These are phyloP conservation scores for Myiagra hebetior DNA, from an alignment of 2,113 vertebrate genomes.

Conservation along the genomic window DNA sequence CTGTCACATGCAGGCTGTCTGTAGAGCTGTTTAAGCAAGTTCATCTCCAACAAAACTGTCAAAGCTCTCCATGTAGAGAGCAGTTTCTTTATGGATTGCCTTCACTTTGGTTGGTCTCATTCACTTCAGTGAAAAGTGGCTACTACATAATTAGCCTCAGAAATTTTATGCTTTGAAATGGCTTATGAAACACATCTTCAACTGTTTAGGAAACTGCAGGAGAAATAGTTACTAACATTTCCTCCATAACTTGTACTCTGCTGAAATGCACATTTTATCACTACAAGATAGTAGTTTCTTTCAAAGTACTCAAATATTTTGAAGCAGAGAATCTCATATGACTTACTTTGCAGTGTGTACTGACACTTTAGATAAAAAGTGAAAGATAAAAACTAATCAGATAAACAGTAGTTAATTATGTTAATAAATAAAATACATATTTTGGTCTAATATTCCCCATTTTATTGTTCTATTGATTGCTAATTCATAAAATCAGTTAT, in stretches of 20 bases:
- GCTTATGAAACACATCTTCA: not conserved
- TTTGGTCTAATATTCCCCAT: not conserved
- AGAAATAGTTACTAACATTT: not conserved
- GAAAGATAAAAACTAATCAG: not conserved
- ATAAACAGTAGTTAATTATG: not conserved
- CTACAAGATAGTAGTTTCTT: not conserved
- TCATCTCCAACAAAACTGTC: not conserved
- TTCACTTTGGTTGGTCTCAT: not conserved
- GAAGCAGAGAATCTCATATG: not conserved
- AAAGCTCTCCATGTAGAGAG: accelerated
- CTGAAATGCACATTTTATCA: not conserved
- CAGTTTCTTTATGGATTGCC: not conserved
- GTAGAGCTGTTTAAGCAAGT: not conserved
- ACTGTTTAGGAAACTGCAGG: not conserved
- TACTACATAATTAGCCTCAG: not conserved
- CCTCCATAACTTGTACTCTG: not conserved
- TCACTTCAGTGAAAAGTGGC: not conserved
- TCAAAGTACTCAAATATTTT: not conserved
- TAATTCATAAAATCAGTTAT: not conserved
- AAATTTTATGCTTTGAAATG: not conserved
- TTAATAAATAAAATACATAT: not conserved
- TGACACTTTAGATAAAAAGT: not conserved
- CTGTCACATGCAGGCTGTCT: accelerated
- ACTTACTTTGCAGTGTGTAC: not conserved
- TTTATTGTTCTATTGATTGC: not conserved